Conservation (phyloP, 2,113 vertebrate species). For the Chrysochloris asiatica region DNA sequence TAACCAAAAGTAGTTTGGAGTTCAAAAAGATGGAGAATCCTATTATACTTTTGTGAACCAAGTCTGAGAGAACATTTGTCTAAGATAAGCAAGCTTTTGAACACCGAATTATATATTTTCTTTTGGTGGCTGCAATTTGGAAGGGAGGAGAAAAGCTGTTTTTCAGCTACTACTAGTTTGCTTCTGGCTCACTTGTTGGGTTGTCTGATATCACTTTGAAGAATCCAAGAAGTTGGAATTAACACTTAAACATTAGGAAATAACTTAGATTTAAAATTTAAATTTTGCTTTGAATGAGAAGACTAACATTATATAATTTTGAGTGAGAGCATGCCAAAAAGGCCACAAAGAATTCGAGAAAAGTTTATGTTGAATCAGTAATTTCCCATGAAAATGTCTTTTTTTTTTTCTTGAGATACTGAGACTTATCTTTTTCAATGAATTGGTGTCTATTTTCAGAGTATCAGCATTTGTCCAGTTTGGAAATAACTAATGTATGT, state of each 20-base stretch:
- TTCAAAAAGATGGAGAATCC: too few species aligned
- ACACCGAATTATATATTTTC: background rate
- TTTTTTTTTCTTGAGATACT: background rate
- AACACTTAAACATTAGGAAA: constrained; percentile 17
- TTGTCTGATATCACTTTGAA: background rate
- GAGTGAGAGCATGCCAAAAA: background rate
- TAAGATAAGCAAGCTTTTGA: background rate
- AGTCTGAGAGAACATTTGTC: background rate
- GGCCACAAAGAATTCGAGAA: background rate
- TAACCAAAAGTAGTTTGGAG: background rate
- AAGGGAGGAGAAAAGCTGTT: background rate
- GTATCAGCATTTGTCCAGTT: background rate
- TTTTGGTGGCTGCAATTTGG: background rate
- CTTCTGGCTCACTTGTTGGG: background rate
- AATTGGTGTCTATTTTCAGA: background rate
- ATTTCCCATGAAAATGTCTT: too few species aligned
- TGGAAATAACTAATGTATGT: background rate
- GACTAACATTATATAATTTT: background rate
- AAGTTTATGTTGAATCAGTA: background rate
- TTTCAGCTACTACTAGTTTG: background rate
- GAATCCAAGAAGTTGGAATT: background rate
- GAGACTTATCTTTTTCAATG: constrained; percentile 20
- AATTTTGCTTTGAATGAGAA: background rate
- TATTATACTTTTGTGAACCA: background rate
- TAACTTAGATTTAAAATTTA: background rate